Percentiles rank a stretch among this genome's conserved stretches.
phyloP scores from a whole-genome alignment of 2,888 invertebrate genomes.

The Gryllus longicercus region DNA sequence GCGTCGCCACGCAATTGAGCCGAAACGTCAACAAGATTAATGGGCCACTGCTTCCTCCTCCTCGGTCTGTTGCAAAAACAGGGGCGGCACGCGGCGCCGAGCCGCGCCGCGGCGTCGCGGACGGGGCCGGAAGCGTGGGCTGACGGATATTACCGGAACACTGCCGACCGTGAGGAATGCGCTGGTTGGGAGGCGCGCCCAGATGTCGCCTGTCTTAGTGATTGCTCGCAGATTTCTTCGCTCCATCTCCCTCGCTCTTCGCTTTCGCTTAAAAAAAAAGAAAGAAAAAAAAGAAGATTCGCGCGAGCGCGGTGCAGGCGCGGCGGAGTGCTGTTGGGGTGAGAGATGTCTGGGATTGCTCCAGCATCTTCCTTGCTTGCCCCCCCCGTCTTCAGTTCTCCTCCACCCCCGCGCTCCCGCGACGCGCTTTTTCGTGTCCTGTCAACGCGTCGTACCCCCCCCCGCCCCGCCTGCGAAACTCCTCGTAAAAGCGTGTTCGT shows the following conservation, averaged over 20 bases:
- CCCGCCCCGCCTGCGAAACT: too few species aligned
- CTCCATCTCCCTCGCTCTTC: not conserved
- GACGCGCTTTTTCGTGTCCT: too few species aligned
- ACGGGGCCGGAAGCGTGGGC: not conserved
- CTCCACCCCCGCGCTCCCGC: too few species aligned
- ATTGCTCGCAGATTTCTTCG: not conserved
- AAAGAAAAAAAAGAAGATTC: too few species aligned
- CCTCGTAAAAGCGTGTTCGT: too few species aligned
- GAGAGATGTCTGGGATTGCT: too few species aligned
- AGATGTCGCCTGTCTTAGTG: not conserved
- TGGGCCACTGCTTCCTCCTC: not conserved
- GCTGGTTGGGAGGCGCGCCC: not conserved
- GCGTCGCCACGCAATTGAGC: not conserved
- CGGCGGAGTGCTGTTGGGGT: too few species aligned
- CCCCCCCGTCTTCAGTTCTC: too few species aligned
- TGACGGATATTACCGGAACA: not conserved
- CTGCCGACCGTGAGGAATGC: not conserved
- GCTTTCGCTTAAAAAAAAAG: too few species aligned
- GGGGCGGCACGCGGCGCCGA: not conserved
- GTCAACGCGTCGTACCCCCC: too few species aligned
- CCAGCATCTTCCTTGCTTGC: too few species aligned
- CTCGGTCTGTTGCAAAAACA: not conserved
- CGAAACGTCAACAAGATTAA: conserved; percentile 17
- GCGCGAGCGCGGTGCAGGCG: too few species aligned
- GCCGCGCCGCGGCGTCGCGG: not conserved